Percentiles rank a stretch among this genome's conserved stretches.
Evolutionary conservation across 2,888 invertebrate species (phyloP).

Genomic region (Caenorhabditis sp.): DNA sequence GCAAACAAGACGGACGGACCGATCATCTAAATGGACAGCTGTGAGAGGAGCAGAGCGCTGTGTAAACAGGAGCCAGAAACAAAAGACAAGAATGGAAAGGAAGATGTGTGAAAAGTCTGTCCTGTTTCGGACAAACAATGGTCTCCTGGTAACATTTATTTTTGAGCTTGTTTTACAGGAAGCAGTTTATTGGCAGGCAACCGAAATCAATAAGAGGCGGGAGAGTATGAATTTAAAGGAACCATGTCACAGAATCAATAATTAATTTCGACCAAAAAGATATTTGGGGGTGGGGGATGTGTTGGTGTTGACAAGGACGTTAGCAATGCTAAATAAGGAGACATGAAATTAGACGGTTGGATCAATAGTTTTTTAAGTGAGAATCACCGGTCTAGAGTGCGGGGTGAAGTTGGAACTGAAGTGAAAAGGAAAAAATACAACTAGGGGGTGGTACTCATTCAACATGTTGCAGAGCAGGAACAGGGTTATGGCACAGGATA

Average conservation of each 20-base stretch:
- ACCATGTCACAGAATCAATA: too few relatives aligned
- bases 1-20: background rate
- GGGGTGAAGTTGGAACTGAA: slow-evolving; percentile 1
- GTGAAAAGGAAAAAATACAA: background rate
- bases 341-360: slow-evolving; percentile 7
- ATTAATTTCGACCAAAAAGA: too few relatives aligned
- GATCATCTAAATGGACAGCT: slow-evolving; percentile 7
- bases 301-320: too few relatives aligned
- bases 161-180: background rate
- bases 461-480: too few relatives aligned
- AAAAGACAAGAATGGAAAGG: slow-evolving; percentile 18
- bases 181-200: background rate
- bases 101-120: slow-evolving; percentile 2
- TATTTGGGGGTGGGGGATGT: too few relatives aligned
- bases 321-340: slow-evolving; percentile 2
- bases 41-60: slow-evolving; percentile 23
- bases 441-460: too few relatives aligned
- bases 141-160: too few relatives aligned
- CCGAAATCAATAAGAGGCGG: too few relatives aligned
- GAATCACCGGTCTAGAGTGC: slow-evolving; percentile 32
- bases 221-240: too few relatives aligned
- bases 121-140: background rate
- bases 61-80: slow-evolving; percentile 35
- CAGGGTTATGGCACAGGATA: slow-evolving; percentile 30
- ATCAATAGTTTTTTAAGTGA: slow-evolving; percentile 12